Percentiles rank a stretch among this genome's conserved stretches.
Conservation (phyloP, 2,888 invertebrate species). For the Dryococelus australis region DNA sequence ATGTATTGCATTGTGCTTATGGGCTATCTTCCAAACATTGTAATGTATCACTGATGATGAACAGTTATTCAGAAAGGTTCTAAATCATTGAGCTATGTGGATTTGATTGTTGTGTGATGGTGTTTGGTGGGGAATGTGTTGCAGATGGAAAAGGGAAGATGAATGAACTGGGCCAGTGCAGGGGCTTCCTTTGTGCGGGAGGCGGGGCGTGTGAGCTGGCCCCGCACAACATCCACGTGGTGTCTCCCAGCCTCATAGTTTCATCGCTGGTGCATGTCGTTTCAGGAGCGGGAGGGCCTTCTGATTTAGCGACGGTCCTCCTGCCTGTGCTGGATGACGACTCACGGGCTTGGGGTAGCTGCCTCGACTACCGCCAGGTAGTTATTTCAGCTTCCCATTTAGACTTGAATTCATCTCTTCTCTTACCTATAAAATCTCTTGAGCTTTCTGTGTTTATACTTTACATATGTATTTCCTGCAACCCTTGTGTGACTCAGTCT, state of each 20-base stretch:
- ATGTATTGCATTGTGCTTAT: too few species aligned
- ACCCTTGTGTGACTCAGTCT: too few species aligned
- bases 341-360: constrained; percentile 70
- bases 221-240: constrained; percentile 58
- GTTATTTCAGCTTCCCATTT: background rate
- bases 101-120: too few species aligned
- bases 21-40: too few species aligned
- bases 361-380: constrained; percentile 78
- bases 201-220: constrained; percentile 64
- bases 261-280: constrained; percentile 71
- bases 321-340: constrained; percentile 58
- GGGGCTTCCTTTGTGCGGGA: constrained; percentile 75
- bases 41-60: too few species aligned
- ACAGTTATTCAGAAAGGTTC: too few species aligned
- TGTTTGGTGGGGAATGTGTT: background rate
- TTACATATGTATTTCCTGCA: too few species aligned
- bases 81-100: too few species aligned
- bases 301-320: constrained; percentile 38
- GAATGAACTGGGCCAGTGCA: constrained; percentile 58
- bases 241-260: constrained; percentile 56
- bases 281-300: constrained; percentile 58
- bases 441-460: too few species aligned
- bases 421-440: too few species aligned
- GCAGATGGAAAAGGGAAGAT: background rate
- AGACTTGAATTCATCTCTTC: too few species aligned